phyloP scores from a whole-genome alignment of 2,113 vertebrate species.

The Callipepla californica region DNA sequence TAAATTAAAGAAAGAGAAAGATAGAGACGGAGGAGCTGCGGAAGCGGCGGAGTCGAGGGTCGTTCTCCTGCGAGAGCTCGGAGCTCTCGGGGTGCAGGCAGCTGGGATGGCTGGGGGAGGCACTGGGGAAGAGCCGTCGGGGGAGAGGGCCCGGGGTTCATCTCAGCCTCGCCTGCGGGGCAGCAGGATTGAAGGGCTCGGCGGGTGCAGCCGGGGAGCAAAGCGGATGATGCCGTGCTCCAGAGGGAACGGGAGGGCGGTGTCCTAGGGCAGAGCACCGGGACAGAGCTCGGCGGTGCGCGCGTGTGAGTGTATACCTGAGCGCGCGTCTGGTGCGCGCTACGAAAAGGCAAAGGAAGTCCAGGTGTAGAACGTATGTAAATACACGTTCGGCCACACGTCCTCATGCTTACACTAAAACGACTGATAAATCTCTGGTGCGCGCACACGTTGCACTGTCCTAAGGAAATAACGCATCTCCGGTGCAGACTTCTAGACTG shows the following conservation, averaged over 20 bases:
- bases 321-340: not conserved
- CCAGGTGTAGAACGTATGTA: constrained; percentile 37
- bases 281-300: not conserved
- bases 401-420: not conserved
- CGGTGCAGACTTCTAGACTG: not conserved
- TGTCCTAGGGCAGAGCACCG: not conserved
- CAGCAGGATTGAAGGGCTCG: not conserved
- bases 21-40: not conserved
- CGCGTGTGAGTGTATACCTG: not conserved
- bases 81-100: accelerated
- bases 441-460: not conserved
- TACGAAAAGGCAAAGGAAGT: constrained; percentile 31
- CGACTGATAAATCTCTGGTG: not conserved
- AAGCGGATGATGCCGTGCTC: too few species aligned
- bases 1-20: constrained; percentile 55
- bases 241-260: accelerated
- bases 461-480: not conserved
- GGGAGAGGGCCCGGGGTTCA: not conserved
- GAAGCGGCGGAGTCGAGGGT: not conserved
- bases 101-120: not conserved
- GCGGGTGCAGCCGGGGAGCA: not conserved
- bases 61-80: not conserved
- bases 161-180: too few species aligned
- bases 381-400: not conserved
- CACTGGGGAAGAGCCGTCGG: not conserved